Evolutionary conservation across 2,797 vertebrate species (phyloP).

Genomic region (Xenops minutus): DNA sequence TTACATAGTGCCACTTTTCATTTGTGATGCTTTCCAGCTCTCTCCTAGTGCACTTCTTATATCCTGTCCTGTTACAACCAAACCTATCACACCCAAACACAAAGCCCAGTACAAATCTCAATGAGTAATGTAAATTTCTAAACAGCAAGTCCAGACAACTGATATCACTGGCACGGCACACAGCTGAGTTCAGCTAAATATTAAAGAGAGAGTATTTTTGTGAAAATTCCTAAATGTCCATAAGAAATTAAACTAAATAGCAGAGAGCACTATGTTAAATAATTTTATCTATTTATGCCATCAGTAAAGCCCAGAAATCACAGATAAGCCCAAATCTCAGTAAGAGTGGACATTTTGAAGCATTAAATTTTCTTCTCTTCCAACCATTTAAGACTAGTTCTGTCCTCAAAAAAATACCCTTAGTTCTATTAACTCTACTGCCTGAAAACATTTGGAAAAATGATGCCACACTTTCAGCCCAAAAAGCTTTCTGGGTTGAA

Average conservation of each 20-base stretch:
- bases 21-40: not conserved
- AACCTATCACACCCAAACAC: not conserved
- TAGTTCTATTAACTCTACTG: not conserved
- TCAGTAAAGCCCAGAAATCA: not conserved
- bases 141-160: not conserved
- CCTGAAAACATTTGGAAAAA: not conserved
- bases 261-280: not conserved
- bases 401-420: not conserved
- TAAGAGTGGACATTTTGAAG: not conserved
- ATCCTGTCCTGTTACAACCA: not conserved
- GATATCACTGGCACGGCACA: not conserved
- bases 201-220: not conserved
- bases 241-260: not conserved
- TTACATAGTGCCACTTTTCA: not conserved
- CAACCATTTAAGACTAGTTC: not conserved
- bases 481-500: not conserved
- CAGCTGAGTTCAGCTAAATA: not conserved
- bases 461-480: not conserved
- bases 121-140: not conserved
- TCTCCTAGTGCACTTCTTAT: not conserved
- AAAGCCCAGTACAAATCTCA: not conserved
- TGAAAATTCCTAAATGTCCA: not conserved
- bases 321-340: fast-evolving
- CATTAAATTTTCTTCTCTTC: not conserved
- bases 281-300: not conserved